These are phyloP conservation scores for Chinchilla lanigera DNA, from an alignment of 2,113 vertebrate genomes.

Conservation along the genomic window DNA sequence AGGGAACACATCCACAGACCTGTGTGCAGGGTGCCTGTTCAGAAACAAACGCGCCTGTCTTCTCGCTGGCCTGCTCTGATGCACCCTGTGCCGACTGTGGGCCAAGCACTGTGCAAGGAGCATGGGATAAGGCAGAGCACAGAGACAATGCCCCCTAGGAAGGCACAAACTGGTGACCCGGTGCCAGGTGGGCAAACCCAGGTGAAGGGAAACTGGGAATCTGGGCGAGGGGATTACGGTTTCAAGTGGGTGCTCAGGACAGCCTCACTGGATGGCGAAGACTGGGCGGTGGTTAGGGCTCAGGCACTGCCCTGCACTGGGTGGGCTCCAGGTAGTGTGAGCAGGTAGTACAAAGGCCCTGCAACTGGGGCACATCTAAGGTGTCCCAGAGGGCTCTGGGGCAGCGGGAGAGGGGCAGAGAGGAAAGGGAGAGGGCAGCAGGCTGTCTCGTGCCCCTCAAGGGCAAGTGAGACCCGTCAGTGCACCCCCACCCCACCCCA, in stretches of 20 bases:
- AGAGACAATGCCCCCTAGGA: not conserved
- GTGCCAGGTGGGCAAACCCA: not conserved
- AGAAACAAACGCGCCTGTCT: not conserved
- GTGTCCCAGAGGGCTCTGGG: not conserved
- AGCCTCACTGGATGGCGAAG: not conserved
- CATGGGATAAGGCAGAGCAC: not conserved
- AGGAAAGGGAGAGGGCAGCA: not conserved
- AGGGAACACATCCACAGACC: too few species aligned
- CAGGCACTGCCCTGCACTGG: not conserved
- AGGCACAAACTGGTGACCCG: not conserved
- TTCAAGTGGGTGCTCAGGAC: not conserved
- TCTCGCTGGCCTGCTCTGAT: not conserved
- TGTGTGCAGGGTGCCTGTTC: not conserved
- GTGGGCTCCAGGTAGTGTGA: not conserved
- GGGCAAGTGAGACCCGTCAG: not conserved
- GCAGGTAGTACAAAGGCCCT: not conserved
- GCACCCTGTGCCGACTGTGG: not conserved
- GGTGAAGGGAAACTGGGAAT: not conserved
- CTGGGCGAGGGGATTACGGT: not conserved
- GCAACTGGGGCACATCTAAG: too few species aligned
- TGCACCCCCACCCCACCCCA: not conserved
- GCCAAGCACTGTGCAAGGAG: not conserved
- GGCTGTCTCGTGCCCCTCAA: accelerated
- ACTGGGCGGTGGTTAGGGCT: not conserved
- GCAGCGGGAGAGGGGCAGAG: too few species aligned